Evolutionary conservation across 2,888 invertebrate species (phyloP).

Genomic region (Hermaeophaga mercurialis): DNA sequence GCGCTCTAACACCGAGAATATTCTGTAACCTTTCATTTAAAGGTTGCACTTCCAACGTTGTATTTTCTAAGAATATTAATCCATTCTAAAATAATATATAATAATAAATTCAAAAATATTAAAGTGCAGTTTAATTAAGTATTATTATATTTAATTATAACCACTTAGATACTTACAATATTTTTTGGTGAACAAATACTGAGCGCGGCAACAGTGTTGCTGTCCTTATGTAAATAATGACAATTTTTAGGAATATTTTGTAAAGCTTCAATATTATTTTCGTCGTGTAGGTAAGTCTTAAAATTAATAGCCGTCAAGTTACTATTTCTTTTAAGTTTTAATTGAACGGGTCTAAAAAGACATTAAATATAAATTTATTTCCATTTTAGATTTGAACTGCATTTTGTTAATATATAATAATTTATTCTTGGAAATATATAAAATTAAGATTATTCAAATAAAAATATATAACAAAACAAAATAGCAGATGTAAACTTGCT

Average conservation of each 20-base stretch:
- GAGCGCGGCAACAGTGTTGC: constrained; percentile 67
- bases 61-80: constrained; percentile 68
- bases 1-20: constrained; percentile 54
- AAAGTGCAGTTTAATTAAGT: too few species aligned
- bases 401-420: too few species aligned
- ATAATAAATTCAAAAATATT: too few species aligned
- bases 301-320: constrained; percentile 66
- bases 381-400: too few species aligned
- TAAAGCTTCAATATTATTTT: constrained; percentile 52
- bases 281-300: constrained; percentile 63
- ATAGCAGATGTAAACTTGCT: too few species aligned
- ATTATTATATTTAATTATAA: too few species aligned
- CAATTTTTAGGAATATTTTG: constrained; percentile 59
- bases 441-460: too few species aligned
- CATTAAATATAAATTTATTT: too few species aligned
- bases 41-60: constrained; percentile 73
- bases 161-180: constrained; percentile 65
- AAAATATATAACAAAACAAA: too few species aligned
- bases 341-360: constrained; percentile 61
- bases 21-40: constrained; percentile 58
- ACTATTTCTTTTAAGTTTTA: constrained; percentile 67
- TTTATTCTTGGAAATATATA: too few species aligned
- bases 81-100: constrained; percentile 63
- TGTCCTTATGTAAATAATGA: constrained; percentile 68
- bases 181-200: constrained; percentile 68